Conservation (phyloP, 2,113 vertebrate species). For the Datnioides undecimradiatus region DNA sequence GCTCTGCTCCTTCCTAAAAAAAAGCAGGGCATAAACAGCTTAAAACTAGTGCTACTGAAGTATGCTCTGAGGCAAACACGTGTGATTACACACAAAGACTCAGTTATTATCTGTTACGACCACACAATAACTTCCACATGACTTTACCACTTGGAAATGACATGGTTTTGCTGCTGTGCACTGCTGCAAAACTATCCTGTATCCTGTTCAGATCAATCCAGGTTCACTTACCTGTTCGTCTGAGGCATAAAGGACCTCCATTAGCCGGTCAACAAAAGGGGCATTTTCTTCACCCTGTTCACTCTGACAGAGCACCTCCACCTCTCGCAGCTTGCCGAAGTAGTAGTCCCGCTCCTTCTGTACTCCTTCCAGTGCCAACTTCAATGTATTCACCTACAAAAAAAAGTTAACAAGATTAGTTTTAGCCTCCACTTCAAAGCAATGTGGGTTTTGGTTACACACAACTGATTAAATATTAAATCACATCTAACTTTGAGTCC, state of each 20-base stretch:
- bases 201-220: neutral
- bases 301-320: constrained; percentile 97
- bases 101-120: constrained; percentile 31
- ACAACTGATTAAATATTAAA: neutral
- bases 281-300: constrained; percentile 94
- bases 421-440: neutral
- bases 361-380: constrained; percentile 95
- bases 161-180: neutral
- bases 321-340: constrained; percentile 97
- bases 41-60: neutral
- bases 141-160: constrained; percentile 32
- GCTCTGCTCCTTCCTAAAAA: constrained; percentile 89
- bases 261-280: constrained; percentile 92
- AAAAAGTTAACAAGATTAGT: neutral
- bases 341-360: constrained; percentile 99
- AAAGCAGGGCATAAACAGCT: constrained; percentile 27
- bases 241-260: constrained; percentile 96
- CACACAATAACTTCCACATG: constrained; percentile 18
- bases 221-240: constrained; percentile 91
- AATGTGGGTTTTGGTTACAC: neutral
- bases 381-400: constrained; percentile 93
- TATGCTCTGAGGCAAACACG: neutral
- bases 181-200: neutral
- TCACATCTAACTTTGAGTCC: neutral
- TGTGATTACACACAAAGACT: constrained; percentile 37